A percentile compares a stretch with the other conserved stretches of the same genome.
Evolutionary conservation across 2,888 invertebrate species (phyloP).

Genomic region (Antheraea assamensis): DNA sequence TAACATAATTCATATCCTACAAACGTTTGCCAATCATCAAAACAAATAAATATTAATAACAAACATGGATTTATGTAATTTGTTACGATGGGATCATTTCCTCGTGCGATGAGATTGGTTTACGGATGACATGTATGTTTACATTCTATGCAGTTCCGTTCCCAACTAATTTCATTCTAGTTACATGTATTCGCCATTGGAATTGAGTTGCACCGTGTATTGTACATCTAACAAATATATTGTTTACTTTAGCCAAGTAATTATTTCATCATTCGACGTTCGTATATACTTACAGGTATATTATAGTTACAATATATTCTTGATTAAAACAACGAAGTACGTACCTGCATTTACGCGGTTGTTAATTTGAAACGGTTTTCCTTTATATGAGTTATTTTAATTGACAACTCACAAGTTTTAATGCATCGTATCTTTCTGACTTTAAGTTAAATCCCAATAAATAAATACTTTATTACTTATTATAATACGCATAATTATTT

Average conservation of each 20-base stretch:
- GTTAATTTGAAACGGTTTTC: neutral
- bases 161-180: neutral
- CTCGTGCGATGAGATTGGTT: neutral
- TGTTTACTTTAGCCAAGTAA: no score
- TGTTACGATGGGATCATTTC: neutral
- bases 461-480: neutral
- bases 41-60: constrained; percentile 4
- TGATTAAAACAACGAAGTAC: neutral
- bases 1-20: neutral
- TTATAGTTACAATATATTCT: neutral
- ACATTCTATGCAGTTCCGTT: neutral
- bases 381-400: neutral
- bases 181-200: neutral
- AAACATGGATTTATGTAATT: neutral
- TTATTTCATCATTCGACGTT: neutral
- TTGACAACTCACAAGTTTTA: neutral
- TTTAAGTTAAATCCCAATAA: neutral
- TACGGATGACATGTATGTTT: neutral
- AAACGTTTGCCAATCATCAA: neutral
- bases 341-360: neutral
- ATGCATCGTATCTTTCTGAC: neutral
- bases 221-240: no score
- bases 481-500: neutral
- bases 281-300: neutral
- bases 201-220: neutral